phyloP scores from a whole-genome alignment of 2,888 invertebrate species.

The Aphrophora alni region DNA sequence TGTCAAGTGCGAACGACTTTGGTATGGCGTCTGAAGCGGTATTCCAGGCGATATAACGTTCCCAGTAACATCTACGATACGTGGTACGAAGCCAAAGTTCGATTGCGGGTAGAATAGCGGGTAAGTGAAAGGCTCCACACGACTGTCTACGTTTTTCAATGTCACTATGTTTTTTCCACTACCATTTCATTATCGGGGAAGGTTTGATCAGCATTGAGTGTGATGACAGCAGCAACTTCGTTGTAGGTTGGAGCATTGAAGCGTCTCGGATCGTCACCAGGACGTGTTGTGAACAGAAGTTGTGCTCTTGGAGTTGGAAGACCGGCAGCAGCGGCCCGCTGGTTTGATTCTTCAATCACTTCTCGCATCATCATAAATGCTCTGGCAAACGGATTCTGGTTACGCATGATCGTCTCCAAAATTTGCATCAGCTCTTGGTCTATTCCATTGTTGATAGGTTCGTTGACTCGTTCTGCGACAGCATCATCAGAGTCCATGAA shows the following conservation, averaged over 20 bases:
- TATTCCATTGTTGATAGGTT: not conserved
- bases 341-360: not conserved
- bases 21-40: no score
- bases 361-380: constrained; percentile 19
- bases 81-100: not conserved
- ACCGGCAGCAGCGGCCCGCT: not conserved
- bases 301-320: not conserved
- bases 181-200: constrained; percentile 10
- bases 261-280: constrained; percentile 6
- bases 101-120: constrained; percentile 9
- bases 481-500: not conserved
- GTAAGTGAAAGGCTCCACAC: not conserved
- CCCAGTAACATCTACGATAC: not conserved
- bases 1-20: no score
- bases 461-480: not conserved
- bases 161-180: not conserved
- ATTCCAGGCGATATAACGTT: no score
- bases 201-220: constrained; percentile 11
- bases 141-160: constrained; percentile 4
- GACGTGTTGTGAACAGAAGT: not conserved
- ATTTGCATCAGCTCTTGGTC: not conserved
- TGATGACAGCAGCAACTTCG: constrained; percentile 11
- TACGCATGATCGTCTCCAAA: not conserved
- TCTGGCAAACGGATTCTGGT: not conserved
- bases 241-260: not conserved